A percentile compares a stretch with the other conserved stretches of the same genome.
Evolutionary conservation across 2,113 vertebrate genomes (phyloP).

Genomic region (Cavia aperea): DNA sequence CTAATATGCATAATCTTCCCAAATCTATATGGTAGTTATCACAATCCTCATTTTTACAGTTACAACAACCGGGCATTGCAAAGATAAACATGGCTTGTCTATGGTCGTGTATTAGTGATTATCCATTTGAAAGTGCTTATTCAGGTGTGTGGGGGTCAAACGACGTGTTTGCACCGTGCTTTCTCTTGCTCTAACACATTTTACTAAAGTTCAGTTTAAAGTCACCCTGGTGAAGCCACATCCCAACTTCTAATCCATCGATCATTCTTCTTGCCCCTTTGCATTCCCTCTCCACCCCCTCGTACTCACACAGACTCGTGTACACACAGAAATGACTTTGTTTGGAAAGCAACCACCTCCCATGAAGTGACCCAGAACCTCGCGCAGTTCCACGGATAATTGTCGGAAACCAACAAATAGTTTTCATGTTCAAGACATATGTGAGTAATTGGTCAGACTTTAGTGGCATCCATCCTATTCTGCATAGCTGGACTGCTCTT

Average conservation of each 20-base stretch:
- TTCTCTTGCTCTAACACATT: background rate
- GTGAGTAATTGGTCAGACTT: conserved; percentile 62
- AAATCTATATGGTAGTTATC: background rate
- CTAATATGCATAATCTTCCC: background rate
- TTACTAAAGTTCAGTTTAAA: conserved; percentile 12
- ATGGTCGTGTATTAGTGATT: background rate
- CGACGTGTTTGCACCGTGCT: background rate
- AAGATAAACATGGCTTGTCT: background rate
- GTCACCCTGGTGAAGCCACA: background rate
- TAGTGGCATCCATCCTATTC: conserved; percentile 54
- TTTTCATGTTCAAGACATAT: conserved; percentile 67
- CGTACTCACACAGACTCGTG: background rate
- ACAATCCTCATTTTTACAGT: background rate
- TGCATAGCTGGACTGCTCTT: conserved; percentile 65
- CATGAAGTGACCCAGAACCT: conserved; percentile 49
- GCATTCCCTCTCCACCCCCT: background rate
- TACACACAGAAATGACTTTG: conserved; percentile 53
- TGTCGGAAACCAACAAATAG: conserved; percentile 70
- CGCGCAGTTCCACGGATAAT: conserved; percentile 45
- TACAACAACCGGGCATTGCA: background rate
- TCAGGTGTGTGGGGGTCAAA: background rate
- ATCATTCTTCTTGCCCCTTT: background rate
- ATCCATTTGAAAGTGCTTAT: background rate
- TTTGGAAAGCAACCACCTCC: conserved; percentile 59
- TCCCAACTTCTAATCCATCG: background rate